These are phyloP conservation scores for Pristionchus pacificus DNA, from an alignment of 1,140 invertebrate genomes.

Conservation along the genomic window DNA sequence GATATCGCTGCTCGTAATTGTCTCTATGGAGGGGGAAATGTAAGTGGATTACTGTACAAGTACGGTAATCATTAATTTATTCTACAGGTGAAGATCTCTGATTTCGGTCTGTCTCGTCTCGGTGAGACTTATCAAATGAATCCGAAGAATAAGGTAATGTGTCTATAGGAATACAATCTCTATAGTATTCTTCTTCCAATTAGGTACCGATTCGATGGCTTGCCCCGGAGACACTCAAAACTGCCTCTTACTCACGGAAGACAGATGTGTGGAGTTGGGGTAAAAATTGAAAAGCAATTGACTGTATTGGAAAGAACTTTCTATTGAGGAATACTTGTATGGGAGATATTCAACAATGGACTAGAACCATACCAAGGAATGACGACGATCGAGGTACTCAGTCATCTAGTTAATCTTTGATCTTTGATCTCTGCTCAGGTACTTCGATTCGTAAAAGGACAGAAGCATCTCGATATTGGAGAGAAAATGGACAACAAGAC, in stretches of 20 bases:
- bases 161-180: too few species aligned
- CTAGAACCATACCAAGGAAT: conserved; percentile 24
- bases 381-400: conserved; percentile 14
- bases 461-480: too few species aligned
- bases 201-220: too few species aligned
- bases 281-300: too few species aligned
- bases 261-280: conserved; percentile 19
- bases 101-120: conserved; percentile 93
- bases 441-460: too few species aligned
- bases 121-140: too few species aligned
- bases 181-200: too few species aligned
- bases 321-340: conserved; percentile 2
- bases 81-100: conserved; percentile 66
- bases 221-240: conserved; percentile 21
- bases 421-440: too few species aligned
- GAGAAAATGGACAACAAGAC: too few species aligned
- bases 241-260: conserved; percentile 14
- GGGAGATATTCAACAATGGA: conserved; percentile 18
- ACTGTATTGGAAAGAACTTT: too few species aligned
- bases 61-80: neutral
- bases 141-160: too few species aligned
- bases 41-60: neutral
- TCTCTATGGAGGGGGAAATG: conserved; percentile 73
- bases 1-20: conserved; percentile 93
- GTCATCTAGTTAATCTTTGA: too few species aligned